phyloP scores from a whole-genome alignment of 2,113 vertebrate species.

The Pipa parva region DNA sequence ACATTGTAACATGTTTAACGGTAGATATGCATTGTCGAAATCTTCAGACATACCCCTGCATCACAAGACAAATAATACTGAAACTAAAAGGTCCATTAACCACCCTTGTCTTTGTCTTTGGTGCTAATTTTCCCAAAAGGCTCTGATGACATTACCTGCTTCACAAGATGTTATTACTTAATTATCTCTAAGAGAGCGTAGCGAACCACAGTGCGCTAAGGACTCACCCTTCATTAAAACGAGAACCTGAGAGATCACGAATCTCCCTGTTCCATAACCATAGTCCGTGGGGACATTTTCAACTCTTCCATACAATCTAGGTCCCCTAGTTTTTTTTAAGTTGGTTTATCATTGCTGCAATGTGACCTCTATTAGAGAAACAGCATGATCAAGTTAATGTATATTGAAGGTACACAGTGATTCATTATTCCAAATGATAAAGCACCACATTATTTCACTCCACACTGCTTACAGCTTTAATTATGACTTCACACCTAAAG shows the following conservation, averaged over 20 bases:
- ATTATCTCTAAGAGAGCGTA: constrained; percentile 41
- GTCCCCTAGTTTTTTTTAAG: neutral
- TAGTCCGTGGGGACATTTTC: neutral
- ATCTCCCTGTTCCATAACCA: neutral
- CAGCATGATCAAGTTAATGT: too few species aligned
- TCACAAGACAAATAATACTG: constrained; percentile 27
- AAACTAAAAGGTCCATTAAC: constrained; percentile 37
- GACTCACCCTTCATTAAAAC: constrained; percentile 37
- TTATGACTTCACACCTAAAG: too few species aligned
- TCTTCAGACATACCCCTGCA: constrained; percentile 15
- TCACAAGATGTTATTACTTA: constrained; percentile 40
- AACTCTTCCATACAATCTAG: constrained; percentile 1
- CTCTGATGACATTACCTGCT: constrained; percentile 39
- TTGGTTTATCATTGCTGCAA: neutral
- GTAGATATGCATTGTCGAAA: constrained; percentile 22
- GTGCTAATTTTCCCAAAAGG: constrained; percentile 40
- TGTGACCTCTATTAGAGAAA: neutral
- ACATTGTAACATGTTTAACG: too few species aligned
- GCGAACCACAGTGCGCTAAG: constrained; percentile 22
- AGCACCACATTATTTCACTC: too few species aligned
- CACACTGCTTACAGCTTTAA: too few species aligned
- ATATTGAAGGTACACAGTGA: too few species aligned
- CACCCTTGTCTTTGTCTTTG: constrained; percentile 43
- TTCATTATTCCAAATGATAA: too few species aligned
- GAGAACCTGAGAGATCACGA: constrained; percentile 9